Conservation (phyloP, 1,140 invertebrate genomes). For the Zaprionus vittiger region DNA sequence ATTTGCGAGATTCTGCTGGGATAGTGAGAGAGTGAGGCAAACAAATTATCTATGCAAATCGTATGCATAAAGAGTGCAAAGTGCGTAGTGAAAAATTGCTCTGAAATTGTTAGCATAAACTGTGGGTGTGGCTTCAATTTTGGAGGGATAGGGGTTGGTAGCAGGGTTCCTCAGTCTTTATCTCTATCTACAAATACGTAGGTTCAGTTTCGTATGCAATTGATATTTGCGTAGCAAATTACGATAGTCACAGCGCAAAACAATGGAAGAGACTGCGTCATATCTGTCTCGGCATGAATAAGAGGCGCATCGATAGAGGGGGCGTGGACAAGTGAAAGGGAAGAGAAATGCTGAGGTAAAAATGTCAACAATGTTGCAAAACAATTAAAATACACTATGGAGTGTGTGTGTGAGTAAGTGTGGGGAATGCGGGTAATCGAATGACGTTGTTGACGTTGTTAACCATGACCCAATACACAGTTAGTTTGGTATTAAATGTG, state of each 20-base stretch:
- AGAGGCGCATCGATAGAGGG: neutral
- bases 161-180: neutral
- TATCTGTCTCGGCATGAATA: neutral
- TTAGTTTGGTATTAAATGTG: neutral
- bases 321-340: neutral
- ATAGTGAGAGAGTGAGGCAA: conserved; percentile 32
- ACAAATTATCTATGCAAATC: conserved; percentile 73
- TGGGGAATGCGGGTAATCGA: conserved; percentile 42
- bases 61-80: conserved; percentile 39
- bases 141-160: neutral
- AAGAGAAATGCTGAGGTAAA: neutral
- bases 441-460: conserved; percentile 34
- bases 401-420: neutral
- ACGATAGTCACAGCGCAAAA: conserved; percentile 7
- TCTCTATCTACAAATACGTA: conserved; percentile 38
- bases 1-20: conserved; percentile 12
- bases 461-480: conserved; percentile 43
- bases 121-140: conserved; percentile 14
- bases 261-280: conserved; percentile 40
- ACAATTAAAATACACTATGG: conserved; percentile 35
- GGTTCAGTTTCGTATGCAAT: conserved; percentile 19
- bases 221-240: conserved; percentile 31
- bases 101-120: conserved; percentile 4
- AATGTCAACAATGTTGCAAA: conserved; percentile 20
- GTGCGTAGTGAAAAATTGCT: conserved; percentile 30